Evolutionary conservation across 2,797 vertebrate genomes (phyloP), one percentile per base, ranked within the genome.

Genomic region (Gobio occitaniae): DNA sequence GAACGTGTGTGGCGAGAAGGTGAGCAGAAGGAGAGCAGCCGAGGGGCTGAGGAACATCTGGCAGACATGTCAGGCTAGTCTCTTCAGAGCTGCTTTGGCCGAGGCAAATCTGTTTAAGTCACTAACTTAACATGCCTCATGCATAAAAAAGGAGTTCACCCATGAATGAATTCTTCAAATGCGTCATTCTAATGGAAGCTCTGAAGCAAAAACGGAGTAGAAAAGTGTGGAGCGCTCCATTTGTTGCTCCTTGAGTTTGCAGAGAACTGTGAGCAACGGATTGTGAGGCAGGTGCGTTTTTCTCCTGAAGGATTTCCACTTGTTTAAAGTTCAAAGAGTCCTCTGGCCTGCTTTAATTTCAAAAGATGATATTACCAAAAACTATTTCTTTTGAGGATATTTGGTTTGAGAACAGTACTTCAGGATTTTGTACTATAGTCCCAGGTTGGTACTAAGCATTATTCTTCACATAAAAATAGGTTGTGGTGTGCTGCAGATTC

Each of bases 41-140:
- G 17, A 71, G 77, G 69, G 59, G 36, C 82, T 56, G 48, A 81
- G 59, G 38, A 87, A 87, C 88, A 90, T 87, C 90, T 90, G 88
- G 84, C 56, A 85, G 52, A 44, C 76, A 79, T 61, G 81, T 66
- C 80, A 72, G 56, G 54, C 54, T 1, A 15, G 70, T 65, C 61
- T 75, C 79, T 80, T 82, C 66, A 52, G 71, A 52, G 59, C 29
- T 52, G 63, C 9, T 56, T 38, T 38, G 47, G 36, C 3, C 8
- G 15, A 78, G 41, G 56, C 29, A 80, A 83, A 77, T 81, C 56
- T 41, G 19, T 19, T 65, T 32, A 88, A 78, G 74, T 78, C 82
- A 47, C 21, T 25, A 84, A 83, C 36, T 25, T 56, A 83, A 77
- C 72, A 68, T 68, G 38, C 38, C 38, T 84, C 82, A 84, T 69